These are phyloP conservation scores for Drosophila seguyi DNA, from an alignment of 1,140 invertebrate genomes.

Conservation along the genomic window DNA sequence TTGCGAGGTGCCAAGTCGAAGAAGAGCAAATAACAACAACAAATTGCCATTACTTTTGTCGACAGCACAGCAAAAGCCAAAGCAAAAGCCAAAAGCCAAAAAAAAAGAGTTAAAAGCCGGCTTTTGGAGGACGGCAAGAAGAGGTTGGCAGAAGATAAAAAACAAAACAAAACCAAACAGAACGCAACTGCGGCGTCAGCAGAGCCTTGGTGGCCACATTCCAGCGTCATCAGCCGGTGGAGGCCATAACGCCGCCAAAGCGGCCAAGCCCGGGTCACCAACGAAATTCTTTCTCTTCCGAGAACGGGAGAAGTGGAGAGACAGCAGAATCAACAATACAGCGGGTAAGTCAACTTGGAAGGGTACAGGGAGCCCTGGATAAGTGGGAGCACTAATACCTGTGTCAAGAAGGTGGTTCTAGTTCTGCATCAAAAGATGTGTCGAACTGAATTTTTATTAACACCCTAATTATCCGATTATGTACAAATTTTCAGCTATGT, in stretches of 20 bases:
- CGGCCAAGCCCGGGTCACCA: slow-evolving; percentile 39
- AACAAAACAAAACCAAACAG: slow-evolving; percentile 24
- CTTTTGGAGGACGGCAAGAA: slow-evolving; percentile 33
- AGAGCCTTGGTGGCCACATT: slow-evolving; percentile 47
- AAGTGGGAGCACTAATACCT: neutral
- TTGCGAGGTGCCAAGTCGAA: slow-evolving; percentile 39
- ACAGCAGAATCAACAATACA: slow-evolving; percentile 10
- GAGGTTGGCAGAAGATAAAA: slow-evolving; percentile 1
- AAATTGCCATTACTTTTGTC: slow-evolving; percentile 48
- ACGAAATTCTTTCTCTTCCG: slow-evolving; percentile 19
- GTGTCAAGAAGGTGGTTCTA: too few species aligned
- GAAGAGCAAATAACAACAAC: slow-evolving; percentile 44
- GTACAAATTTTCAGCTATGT: too few species aligned
- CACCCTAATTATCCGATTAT: too few species aligned
- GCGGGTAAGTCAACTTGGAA: slow-evolving; percentile 29
- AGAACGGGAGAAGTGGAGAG: neutral
- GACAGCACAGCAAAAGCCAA: slow-evolving; percentile 22
- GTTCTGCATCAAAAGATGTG: neutral
- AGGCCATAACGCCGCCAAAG: slow-evolving; percentile 32
- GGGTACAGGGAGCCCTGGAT: slow-evolving; percentile 15
- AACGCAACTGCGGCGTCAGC: slow-evolving; percentile 48
- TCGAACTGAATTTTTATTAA: too few species aligned
- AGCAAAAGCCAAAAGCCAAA: slow-evolving; percentile 5
- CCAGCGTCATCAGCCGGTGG: slow-evolving; percentile 40
- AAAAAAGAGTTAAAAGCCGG: slow-evolving; percentile 26